Conservation (phyloP, 2,888 invertebrate genomes). For the Drosophila histrio region DNA sequence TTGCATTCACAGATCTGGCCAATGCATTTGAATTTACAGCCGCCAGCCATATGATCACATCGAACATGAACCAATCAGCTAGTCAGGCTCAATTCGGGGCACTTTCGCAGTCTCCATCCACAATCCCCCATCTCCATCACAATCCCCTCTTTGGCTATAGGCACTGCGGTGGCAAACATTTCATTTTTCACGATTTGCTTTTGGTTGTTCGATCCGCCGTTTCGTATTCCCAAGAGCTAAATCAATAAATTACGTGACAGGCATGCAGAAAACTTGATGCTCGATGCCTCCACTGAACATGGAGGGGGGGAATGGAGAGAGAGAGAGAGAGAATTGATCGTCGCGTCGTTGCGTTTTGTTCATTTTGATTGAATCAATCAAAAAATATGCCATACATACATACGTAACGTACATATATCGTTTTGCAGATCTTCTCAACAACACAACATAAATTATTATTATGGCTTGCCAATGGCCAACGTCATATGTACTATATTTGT, state of each 20-base stretch:
- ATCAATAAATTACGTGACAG: slow-evolving; percentile 84
- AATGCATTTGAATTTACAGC: slow-evolving; percentile 76
- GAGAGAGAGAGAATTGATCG: slow-evolving; percentile 63
- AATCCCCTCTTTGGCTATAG: slow-evolving; percentile 44
- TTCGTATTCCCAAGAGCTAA: slow-evolving; percentile 82
- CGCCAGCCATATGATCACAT: slow-evolving; percentile 71
- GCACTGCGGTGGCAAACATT: slow-evolving; percentile 73
- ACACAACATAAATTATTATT: slow-evolving; percentile 71
- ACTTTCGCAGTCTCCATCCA: slow-evolving; percentile 34
- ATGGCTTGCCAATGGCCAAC: slow-evolving; percentile 45
- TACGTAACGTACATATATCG: slow-evolving; percentile 37
- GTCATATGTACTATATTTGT: slow-evolving; percentile 5
- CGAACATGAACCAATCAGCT: slow-evolving; percentile 71
- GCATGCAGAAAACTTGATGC: slow-evolving; percentile 81
- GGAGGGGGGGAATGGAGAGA: no score
- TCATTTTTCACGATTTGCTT: slow-evolving; percentile 74
- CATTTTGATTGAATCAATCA: slow-evolving; percentile 83
- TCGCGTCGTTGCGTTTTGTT: slow-evolving; percentile 56
- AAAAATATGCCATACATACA: slow-evolving; percentile 49
- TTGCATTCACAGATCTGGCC: slow-evolving; percentile 73
- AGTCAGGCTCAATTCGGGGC: slow-evolving; percentile 34
- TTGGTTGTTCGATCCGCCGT: slow-evolving; percentile 43
- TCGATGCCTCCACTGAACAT: slow-evolving; percentile 38
- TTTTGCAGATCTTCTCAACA: slow-evolving; percentile 58
- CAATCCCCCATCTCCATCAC: not conserved